Evolutionary conservation across 2,888 invertebrate genomes (phyloP).

Genomic region (Pollenia angustigena): DNA sequence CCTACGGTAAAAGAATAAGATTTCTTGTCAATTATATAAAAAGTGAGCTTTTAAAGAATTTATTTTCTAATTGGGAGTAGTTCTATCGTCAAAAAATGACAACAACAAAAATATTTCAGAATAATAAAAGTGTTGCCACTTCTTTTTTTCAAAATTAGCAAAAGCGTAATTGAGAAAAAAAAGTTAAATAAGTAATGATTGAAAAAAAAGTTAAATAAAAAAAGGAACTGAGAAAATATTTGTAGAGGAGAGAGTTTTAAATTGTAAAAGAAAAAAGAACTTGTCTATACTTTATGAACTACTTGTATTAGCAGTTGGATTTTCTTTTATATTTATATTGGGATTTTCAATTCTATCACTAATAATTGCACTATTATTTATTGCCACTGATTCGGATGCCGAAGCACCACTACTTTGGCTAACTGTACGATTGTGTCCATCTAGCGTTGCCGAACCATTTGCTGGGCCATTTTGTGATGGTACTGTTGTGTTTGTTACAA

Average conservation of each 20-base stretch:
- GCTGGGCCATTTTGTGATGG: slow-evolving; percentile 79
- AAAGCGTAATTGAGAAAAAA: neutral
- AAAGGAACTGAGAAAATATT: neutral
- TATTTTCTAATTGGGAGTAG: no score
- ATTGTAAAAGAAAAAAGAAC: neutral
- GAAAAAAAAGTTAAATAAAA: neutral
- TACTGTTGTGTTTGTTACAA: neutral
- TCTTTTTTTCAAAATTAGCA: neutral
- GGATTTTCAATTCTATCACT: slow-evolving; percentile 77
- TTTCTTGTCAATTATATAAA: no score
- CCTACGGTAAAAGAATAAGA: no score
- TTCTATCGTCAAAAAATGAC: no score
- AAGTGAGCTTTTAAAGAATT: no score
- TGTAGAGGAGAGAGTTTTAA: neutral
- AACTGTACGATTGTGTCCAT: slow-evolving; percentile 87
- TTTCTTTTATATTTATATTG: slow-evolving; percentile 56
- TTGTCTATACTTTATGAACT: slow-evolving; percentile 63
- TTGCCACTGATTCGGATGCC: slow-evolving; percentile 79
- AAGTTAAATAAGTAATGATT: neutral
- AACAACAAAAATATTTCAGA: no score
- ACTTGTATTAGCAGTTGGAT: slow-evolving; percentile 47
- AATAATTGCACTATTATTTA: slow-evolving; percentile 73
- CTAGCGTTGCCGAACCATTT: slow-evolving; percentile 78
- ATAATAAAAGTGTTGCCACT: no score
- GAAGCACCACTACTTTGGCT: slow-evolving; percentile 85